Conservation (phyloP, 1,140 invertebrate genomes). For the Habropoda laboriosa region DNA sequence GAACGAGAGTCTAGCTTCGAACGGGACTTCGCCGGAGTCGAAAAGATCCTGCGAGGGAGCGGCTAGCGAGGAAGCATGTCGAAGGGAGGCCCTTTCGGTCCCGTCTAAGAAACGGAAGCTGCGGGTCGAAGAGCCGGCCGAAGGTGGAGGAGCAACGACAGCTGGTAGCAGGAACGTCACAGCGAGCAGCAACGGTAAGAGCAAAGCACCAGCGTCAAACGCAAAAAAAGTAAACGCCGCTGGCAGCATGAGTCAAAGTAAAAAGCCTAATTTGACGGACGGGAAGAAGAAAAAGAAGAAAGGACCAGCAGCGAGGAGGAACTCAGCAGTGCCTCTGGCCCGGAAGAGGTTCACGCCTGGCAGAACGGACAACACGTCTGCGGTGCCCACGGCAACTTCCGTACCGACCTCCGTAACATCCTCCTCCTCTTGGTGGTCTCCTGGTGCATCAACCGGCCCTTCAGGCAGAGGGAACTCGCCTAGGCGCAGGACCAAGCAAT, state of each 20-base stretch:
- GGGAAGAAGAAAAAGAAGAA: slow-evolving; percentile 64
- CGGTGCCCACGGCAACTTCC: slow-evolving; percentile 42
- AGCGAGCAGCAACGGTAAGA: slow-evolving; percentile 62
- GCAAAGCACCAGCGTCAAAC: slow-evolving; percentile 60
- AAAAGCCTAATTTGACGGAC: slow-evolving; percentile 69
- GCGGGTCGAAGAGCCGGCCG: slow-evolving; percentile 65
- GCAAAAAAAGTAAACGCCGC: slow-evolving; percentile 61
- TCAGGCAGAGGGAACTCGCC: slow-evolving; percentile 45
- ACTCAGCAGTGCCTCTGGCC: slow-evolving; percentile 1
- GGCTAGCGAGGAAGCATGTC: slow-evolving; percentile 71
- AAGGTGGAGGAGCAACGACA: not conserved
- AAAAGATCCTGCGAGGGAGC: slow-evolving; percentile 74
- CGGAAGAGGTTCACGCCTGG: slow-evolving; percentile 53
- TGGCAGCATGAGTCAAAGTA: slow-evolving; percentile 62
- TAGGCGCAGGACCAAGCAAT: slow-evolving; percentile 28
- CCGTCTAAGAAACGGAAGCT: slow-evolving; percentile 75
- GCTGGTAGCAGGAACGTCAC: slow-evolving; percentile 40
- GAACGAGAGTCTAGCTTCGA: slow-evolving; percentile 7
- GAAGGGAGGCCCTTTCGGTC: slow-evolving; percentile 68
- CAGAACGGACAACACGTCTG: slow-evolving; percentile 36
- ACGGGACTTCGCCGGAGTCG: slow-evolving; percentile 59
- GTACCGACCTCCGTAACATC: slow-evolving; percentile 45
- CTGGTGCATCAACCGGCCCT: slow-evolving; percentile 60
- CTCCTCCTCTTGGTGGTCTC: slow-evolving; percentile 53
- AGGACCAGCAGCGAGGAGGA: slow-evolving; percentile 43